These are phyloP conservation scores for Charaxes varanes DNA, from an alignment of 1,140 invertebrate species.

Conservation along the genomic window DNA sequence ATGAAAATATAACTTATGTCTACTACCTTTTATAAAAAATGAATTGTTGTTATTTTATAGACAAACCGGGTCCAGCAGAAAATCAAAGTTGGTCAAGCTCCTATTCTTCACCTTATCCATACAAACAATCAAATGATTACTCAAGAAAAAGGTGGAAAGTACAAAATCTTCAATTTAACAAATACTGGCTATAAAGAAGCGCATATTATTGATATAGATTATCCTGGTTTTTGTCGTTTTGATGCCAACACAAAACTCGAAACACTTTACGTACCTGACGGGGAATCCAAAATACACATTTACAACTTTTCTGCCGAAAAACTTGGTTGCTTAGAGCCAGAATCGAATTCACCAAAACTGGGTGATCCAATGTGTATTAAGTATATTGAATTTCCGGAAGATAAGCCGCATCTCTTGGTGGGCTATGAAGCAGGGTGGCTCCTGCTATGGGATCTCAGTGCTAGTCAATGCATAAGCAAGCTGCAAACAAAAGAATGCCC, in stretches of 20 bases:
- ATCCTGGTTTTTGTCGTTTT: conserved; percentile 80
- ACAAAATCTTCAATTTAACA: conserved; percentile 79
- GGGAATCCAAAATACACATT: conserved; percentile 77
- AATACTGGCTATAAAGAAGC: conserved; percentile 76
- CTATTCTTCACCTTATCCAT: conserved; percentile 75
- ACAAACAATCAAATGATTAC: conserved; percentile 76
- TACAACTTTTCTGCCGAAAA: conserved; percentile 75
- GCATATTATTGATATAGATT: conserved; percentile 74
- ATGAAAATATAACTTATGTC: too few species aligned
- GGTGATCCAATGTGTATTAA: conserved; percentile 80
- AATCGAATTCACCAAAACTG: conserved; percentile 50
- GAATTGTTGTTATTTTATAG: conserved; percentile 51
- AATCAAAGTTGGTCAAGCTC: conserved; percentile 74
- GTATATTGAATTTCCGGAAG: conserved; percentile 68
- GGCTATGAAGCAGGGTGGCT: conserved; percentile 81
- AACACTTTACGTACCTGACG: conserved; percentile 78
- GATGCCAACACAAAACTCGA: conserved; percentile 77
- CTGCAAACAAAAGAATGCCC: conserved; percentile 78
- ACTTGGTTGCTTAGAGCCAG: conserved; percentile 59
- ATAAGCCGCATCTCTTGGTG: conserved; percentile 73
- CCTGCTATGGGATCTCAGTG: conserved; percentile 79
- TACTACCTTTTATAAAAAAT: too few species aligned
- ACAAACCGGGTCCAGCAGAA: conserved; percentile 77
- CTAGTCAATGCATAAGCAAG: conserved; percentile 74
- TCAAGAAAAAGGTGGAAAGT: conserved; percentile 80